Conservation (phyloP, 2,888 invertebrate species). For the Microctonus hyperodae region DNA sequence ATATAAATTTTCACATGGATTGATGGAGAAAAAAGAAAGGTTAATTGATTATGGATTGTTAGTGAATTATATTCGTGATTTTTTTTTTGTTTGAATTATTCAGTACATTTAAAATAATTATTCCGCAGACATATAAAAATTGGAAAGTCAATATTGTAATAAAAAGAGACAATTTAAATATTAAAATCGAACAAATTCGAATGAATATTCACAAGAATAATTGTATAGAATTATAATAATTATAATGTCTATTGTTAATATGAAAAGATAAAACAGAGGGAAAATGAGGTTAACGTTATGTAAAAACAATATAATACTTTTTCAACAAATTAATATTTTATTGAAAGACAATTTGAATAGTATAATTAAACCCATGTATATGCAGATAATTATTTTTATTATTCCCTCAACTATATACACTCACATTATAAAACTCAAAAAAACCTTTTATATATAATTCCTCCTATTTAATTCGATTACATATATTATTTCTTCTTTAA, state of each 20-base stretch:
- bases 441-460: too few relatives aligned
- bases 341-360: too few relatives aligned
- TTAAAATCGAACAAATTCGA: not conserved
- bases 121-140: too few relatives aligned
- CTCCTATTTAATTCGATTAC: not conserved
- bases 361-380: too few relatives aligned
- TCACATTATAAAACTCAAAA: too few relatives aligned
- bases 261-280: not conserved
- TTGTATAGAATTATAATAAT: not conserved
- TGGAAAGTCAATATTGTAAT: not conserved
- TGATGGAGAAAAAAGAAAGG: not conserved
- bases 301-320: too few relatives aligned
- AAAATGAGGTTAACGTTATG: not conserved
- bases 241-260: not conserved
- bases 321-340: constrained; percentile 13
- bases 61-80: not conserved
- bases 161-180: not conserved
- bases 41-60: not conserved
- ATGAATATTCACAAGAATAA: not conserved
- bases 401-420: too few relatives aligned
- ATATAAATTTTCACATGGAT: not conserved
- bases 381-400: too few relatives aligned
- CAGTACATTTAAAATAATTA: too few relatives aligned
- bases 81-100: too few relatives aligned
- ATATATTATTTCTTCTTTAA: constrained; percentile 36